Evolutionary conservation across 2,113 vertebrate genomes (phyloP).

Genomic region (Arvicanthis niloticus): DNA sequence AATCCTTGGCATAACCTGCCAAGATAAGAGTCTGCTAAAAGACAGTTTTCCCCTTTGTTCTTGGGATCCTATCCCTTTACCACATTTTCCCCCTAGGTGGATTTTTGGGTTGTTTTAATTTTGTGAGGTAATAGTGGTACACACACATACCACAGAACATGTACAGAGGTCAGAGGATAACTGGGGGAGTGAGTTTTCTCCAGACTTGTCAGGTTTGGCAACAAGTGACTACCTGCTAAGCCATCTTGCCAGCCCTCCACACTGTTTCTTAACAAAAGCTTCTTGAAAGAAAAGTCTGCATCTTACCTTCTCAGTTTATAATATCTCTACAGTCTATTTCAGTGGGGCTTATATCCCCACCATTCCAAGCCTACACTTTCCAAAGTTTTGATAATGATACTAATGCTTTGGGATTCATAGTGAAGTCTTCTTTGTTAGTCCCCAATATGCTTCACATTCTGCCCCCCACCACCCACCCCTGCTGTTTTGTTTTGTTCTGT

Average conservation of each 20-base stretch:
- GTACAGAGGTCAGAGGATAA: neutral
- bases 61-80: neutral
- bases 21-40: neutral
- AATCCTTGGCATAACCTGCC: neutral
- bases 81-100: neutral
- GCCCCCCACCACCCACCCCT: too few species aligned
- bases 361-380: neutral
- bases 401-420: neutral
- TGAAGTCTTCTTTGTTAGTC: neutral
- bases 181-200: neutral
- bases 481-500: neutral
- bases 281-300: neutral
- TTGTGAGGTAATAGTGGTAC: neutral
- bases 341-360: neutral
- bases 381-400: neutral
- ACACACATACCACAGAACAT: neutral
- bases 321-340: neutral
- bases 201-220: neutral
- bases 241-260: too few species aligned
- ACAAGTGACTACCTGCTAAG: neutral
- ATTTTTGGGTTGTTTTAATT: neutral
- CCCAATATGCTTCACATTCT: neutral
- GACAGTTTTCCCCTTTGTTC: neutral
- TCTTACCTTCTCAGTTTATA: neutral
- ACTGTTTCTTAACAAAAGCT: neutral